Percentiles rank a stretch among this genome's conserved stretches.
Conservation (phyloP, 2,888 invertebrate genomes). For the Phania funesta region DNA sequence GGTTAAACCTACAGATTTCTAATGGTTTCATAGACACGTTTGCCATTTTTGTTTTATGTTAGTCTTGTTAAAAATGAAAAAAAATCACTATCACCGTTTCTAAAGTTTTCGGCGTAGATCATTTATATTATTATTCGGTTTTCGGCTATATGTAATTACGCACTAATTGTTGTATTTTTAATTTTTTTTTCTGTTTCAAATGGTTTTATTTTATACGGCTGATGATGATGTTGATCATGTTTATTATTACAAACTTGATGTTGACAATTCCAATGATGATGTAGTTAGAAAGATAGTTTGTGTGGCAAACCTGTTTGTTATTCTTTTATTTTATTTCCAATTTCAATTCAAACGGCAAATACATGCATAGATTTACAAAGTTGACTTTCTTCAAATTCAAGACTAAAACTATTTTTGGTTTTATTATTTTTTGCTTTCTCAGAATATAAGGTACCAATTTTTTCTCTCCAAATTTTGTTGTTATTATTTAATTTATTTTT, state of each 20-base stretch:
- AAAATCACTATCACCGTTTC: conserved; percentile 36
- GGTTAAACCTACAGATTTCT: conserved; percentile 53
- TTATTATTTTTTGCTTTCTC: conserved; percentile 33
- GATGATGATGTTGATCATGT: conserved; percentile 15
- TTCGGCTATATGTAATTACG: conserved; percentile 50
- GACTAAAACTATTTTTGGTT: conserved; percentile 1
- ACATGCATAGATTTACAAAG: conserved; percentile 17
- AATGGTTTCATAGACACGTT: conserved; percentile 29
- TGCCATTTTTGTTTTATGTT: conserved; percentile 28
- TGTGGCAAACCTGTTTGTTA: conserved; percentile 63
- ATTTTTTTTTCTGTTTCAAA: not conserved
- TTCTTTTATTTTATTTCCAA: conserved; percentile 47
- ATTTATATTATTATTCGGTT: conserved; percentile 26
- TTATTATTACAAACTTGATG: conserved; percentile 5
- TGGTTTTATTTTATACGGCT: conserved; percentile 19
- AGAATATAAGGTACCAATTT: not conserved
- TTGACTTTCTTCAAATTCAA: not conserved
- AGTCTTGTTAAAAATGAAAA: conserved; percentile 19
- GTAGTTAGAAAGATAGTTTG: conserved; percentile 32
- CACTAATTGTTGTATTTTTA: conserved; percentile 37
- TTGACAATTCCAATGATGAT: conserved; percentile 42
- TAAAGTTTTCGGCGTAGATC: conserved; percentile 19
- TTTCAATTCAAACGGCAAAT: conserved; percentile 44
- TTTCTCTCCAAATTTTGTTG: not conserved
- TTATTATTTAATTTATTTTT: conserved; percentile 1